Base-by-base conservation (phyloP, 1,140 invertebrate species). In the Lepidurus couesii region DNA sequence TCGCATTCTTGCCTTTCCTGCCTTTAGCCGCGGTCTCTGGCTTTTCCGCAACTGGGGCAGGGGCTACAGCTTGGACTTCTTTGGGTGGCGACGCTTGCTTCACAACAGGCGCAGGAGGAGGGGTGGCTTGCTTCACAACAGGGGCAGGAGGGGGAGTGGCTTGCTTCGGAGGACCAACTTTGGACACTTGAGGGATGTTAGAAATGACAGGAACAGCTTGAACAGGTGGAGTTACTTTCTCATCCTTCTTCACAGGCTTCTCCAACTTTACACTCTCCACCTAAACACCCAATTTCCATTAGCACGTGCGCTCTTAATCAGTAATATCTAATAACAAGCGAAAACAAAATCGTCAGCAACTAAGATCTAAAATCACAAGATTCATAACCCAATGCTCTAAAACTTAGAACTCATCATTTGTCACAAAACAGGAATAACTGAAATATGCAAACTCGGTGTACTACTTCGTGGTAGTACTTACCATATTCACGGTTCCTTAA, bases 361-460 rank as follows among this genome's bases (percentile, higher is more conserved):
- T 75, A 75, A 75, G 44, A 75, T 75, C 7, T 21, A n/a, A 26
- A 44, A 75, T 75, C 75, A 75, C 26, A 9, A 34, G 42, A 75
- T 26, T 75, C 75, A 75, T 75, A 75, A 75, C 75, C 75, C 75
- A 75, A 75, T 75, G 75, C 75, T 75, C 75, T 75, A 75, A 44
- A 75, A 75, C 42, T 75, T 75, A 44, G 42, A 26, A 26, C n/a
- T 44, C 44, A 44, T 75, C 42, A 75, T 44, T 26, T n/a, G 26
- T 21, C n/a, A 13, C n/a, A 26, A n/a, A 75, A n/a, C 26, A n/a
- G 42, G n/a, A 10, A 75, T 7, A 75, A 42, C 24, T 26, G 26
- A 13, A 75, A 44, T 8, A 5, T 8, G 3, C n/a, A 44, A 21
- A 8, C 44, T 8, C 7, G n/a, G 4, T 8, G 7, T 42, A 26